phyloP scores from a whole-genome alignment of 2,113 vertebrate genomes.

The Martes martes region DNA sequence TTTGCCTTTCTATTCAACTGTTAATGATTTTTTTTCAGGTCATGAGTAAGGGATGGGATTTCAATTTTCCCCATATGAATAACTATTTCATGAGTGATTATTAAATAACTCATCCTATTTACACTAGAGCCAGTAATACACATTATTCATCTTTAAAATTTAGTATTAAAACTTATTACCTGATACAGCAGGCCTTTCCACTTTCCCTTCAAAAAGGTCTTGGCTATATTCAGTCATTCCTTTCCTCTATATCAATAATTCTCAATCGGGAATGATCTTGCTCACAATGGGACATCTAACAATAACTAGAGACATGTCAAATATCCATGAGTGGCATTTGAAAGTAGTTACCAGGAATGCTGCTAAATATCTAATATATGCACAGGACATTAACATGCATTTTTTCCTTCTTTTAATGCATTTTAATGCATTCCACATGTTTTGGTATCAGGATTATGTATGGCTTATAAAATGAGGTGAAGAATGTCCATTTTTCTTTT shows the following conservation, averaged over 20 bases:
- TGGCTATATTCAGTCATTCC: not conserved
- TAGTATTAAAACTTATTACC: not conserved
- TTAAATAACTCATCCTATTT: not conserved
- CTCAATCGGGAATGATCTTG: not conserved
- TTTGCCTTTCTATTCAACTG: not conserved
- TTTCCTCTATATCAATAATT: not conserved
- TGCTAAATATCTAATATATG: not conserved
- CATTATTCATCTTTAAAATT: not conserved
- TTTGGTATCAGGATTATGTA: not conserved
- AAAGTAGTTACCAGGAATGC: not conserved
- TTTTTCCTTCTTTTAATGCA: not conserved
- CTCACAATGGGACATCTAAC: not conserved
- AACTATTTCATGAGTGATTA: not conserved
- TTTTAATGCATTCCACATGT: not conserved
- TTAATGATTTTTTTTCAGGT: not conserved
- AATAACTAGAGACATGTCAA: not conserved
- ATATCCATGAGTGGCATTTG: not conserved
- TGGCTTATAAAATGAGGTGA: not conserved
- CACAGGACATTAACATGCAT: not conserved
- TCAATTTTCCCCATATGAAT: not conserved
- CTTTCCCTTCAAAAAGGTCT: not conserved
- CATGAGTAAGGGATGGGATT: not conserved
- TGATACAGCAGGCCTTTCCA: not conserved
- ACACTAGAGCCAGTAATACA: not conserved
- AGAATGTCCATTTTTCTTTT: not conserved